Base-by-base conservation (phyloP, 2,113 vertebrate genomes). In the Thunnus maccoyii region DNA sequence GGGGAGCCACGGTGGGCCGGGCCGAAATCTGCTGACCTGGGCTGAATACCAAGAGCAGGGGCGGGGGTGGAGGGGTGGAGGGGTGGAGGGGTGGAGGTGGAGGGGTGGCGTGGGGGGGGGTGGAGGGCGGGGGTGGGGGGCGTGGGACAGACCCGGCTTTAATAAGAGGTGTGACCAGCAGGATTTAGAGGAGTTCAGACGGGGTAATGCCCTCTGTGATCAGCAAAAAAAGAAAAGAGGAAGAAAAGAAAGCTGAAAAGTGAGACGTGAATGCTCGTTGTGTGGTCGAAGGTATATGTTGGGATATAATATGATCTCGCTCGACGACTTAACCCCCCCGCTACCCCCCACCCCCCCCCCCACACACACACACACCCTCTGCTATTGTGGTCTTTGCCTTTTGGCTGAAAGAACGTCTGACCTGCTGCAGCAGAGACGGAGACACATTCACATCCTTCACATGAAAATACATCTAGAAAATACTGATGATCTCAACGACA, bases 21-120 rank as follows among this genome's bases (percentile, higher is more conserved):
- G 96, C 96, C 94, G 95, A 97, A 97, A 97, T 97, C 96, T 96
- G 96, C 97, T 97, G 97, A 97, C 97, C 96, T 96, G 96, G 96
- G 96, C 96, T 97, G 97, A 98, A 99, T 98, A 99, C 97, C 97
- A 97, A 98, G 97, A 97, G 96, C 1, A 94, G 83, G 70, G 70
- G 58, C 16, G 82, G 79, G 74, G 72, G 69, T 41, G 36, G 6
- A 41, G 36, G 36, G 22, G 69, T 41, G 36, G 6, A 9, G 36
- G 36, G 2, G 27, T 3, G 27, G 27, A 4, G 27, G 27, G 3
- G 4, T 3, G 7, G 36, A 5, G 50, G 69, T 41, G 36, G 6
- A 9, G 36, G 36, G 2, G 27, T 3, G 27, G 27, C 3, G 27
- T 3, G 3, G 27, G 27, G 27, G 27, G 27, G 1, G 3, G 4